Evolutionary conservation across 2,888 invertebrate species (phyloP).

Genomic region (Pandemis corylana): DNA sequence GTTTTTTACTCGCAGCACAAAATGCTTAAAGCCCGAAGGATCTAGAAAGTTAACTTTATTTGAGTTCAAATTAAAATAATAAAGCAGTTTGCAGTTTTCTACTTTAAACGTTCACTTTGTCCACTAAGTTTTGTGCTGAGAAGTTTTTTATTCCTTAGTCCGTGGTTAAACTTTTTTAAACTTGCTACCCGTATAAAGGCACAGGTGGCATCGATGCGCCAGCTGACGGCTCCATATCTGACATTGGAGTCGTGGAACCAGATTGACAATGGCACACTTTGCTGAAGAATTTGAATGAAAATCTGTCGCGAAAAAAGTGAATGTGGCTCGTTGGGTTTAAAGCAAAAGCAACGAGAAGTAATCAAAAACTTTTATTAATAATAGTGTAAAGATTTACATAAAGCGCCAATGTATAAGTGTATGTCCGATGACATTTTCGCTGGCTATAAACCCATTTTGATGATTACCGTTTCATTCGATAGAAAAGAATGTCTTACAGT

Average conservation of each 20-base stretch:
- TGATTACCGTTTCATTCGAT: no score
- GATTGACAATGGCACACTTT: not conserved
- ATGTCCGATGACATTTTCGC: no score
- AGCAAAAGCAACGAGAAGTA: no score
- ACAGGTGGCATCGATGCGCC: not conserved
- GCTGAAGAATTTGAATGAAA: no score
- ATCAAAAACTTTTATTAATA: no score
- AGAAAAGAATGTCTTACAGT: no score
- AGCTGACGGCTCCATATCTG: constrained; percentile 1
- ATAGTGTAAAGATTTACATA: no score
- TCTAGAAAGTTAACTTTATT: not conserved
- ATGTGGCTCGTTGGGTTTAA: no score
- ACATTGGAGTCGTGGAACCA: not conserved
- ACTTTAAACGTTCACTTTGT: not conserved
- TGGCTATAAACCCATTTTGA: no score
- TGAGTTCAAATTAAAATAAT: constrained; percentile 1
- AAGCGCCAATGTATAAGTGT: no score
- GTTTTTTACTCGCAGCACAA: not conserved
- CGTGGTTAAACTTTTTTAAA: not conserved
- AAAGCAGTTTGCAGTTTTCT: not conserved
- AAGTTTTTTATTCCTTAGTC: not conserved
- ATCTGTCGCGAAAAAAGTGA: no score
- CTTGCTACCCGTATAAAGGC: not conserved
- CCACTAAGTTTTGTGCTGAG: not conserved
- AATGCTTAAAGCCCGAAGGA: not conserved